These are phyloP conservation scores for Caerostris extrusa DNA, from an alignment of 1,140 invertebrate genomes.

Conservation along the genomic window DNA sequence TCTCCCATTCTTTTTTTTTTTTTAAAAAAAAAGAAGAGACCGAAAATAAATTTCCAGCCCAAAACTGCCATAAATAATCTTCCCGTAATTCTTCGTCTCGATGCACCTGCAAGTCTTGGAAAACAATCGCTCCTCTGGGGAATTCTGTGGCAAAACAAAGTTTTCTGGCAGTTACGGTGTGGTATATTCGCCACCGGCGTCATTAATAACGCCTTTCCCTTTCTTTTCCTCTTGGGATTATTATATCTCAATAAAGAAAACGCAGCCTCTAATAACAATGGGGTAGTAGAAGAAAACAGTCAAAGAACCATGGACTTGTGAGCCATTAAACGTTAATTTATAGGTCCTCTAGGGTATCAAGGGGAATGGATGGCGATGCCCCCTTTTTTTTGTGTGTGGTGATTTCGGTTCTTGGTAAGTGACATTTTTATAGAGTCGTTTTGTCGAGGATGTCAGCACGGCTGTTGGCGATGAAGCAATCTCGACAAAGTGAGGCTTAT, in stretches of 20 bases:
- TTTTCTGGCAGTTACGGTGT: slow-evolving; percentile 27
- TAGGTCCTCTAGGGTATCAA: slow-evolving; percentile 12
- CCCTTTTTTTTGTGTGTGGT: not conserved
- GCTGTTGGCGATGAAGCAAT: not conserved
- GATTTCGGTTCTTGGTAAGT: slow-evolving; percentile 45
- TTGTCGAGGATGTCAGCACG: slow-evolving; percentile 9
- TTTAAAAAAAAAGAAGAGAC: not conserved
- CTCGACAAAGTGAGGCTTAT: not conserved
- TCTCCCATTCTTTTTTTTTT: not conserved
- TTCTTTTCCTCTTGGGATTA: slow-evolving; percentile 25
- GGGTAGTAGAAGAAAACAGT: not conserved
- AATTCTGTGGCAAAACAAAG: slow-evolving; percentile 24
- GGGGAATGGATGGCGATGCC: not conserved
- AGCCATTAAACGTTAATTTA: slow-evolving; percentile 65
- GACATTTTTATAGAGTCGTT: slow-evolving; percentile 54
- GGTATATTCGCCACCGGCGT: slow-evolving; percentile 11
- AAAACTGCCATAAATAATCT: slow-evolving; percentile 19
- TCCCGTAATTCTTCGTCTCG: not conserved
- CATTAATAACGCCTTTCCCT: slow-evolving; percentile 41
- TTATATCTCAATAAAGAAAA: slow-evolving; percentile 61
- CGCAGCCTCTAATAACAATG: slow-evolving; percentile 26
- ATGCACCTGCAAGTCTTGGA: not conserved
- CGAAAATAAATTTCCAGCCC: not conserved
- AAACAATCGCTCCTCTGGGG: slow-evolving; percentile 31
- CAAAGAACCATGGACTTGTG: slow-evolving; percentile 48